A percentile compares a stretch with the other conserved stretches of the same genome.
Evolutionary conservation across 2,888 invertebrate species (phyloP).

Genomic region (Plebejus melissa): DNA sequence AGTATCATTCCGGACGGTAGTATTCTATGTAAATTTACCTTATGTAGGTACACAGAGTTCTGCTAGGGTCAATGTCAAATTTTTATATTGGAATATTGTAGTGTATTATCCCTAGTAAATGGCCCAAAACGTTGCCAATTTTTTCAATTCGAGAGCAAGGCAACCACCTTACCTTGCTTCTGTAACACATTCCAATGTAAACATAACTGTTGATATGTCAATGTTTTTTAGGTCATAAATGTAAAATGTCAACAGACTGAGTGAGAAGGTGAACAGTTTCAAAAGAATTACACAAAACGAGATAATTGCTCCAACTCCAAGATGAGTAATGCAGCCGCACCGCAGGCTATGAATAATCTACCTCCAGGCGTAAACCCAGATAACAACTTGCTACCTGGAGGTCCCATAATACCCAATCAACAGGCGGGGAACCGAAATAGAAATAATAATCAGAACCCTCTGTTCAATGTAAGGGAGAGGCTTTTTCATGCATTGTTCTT

Average conservation of each 20-base stretch:
- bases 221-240: slow-evolving; percentile 55
- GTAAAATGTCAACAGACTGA: slow-evolving; percentile 49
- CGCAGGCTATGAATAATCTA: slow-evolving; percentile 62
- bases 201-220: slow-evolving; percentile 34
- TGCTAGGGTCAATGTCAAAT: slow-evolving; percentile 43
- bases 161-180: slow-evolving; percentile 18
- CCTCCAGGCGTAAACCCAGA: slow-evolving; percentile 74
- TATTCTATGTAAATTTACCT: slow-evolving; percentile 23
- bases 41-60: slow-evolving; percentile 23
- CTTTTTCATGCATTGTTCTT: slow-evolving; percentile 97
- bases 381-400: slow-evolving; percentile 75
- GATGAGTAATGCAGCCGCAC: slow-evolving; percentile 64
- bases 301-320: slow-evolving; percentile 30
- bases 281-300: slow-evolving; percentile 26
- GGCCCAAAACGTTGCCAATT: slow-evolving; percentile 35
- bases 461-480: slow-evolving; percentile 92
- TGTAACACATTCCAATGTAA: slow-evolving; percentile 23
- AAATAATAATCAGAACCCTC: slow-evolving; percentile 84
- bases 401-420: slow-evolving; percentile 68
- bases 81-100: slow-evolving; percentile 33
- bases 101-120: slow-evolving; percentile 20
- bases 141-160: slow-evolving; percentile 33
- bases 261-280: slow-evolving; percentile 29
- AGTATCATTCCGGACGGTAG: not conserved
- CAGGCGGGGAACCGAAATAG: slow-evolving; percentile 71